Evolutionary conservation across 2,797 vertebrate genomes (phyloP).

Genomic region (Epinephelus awoara): DNA sequence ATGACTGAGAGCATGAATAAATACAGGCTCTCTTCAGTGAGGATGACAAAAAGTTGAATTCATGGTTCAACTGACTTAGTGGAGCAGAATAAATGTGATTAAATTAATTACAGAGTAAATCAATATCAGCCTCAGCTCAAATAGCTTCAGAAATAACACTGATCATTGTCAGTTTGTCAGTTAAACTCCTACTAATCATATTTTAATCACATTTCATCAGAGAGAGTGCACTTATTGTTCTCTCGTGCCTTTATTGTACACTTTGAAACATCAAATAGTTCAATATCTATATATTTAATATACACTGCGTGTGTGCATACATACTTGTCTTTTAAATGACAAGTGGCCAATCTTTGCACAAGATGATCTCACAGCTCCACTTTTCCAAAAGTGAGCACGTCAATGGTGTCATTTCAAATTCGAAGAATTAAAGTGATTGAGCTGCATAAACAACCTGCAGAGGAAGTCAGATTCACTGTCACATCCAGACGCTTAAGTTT

Average conservation of each 20-base stretch:
- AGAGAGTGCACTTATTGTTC: conserved; percentile 52
- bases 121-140: conserved; percentile 74
- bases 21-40: conserved; percentile 76
- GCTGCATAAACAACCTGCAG: conserved; percentile 88
- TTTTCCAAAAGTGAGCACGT: conserved; percentile 79
- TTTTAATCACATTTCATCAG: conserved; percentile 68
- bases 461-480: conserved; percentile 86
- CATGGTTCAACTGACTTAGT: conserved; percentile 77
- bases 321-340: conserved; percentile 65
- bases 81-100: conserved; percentile 81
- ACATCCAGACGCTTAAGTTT: conserved; percentile 85
- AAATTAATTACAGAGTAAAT: conserved; percentile 83
- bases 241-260: conserved; percentile 41
- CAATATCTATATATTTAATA: conserved; percentile 26
- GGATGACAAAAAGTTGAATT: conserved; percentile 81
- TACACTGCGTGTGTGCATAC: conserved; percentile 2
- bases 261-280: conserved; percentile 38
- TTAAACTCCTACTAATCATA: conserved; percentile 75
- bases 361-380: conserved; percentile 79
- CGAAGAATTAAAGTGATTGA: conserved; percentile 85
- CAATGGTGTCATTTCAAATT: conserved; percentile 86
- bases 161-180: conserved; percentile 76
- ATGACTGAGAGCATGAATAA: conserved; percentile 70
- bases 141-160: conserved; percentile 77
- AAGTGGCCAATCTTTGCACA: conserved; percentile 73